Percentiles rank a stretch among this genome's conserved stretches.
Evolutionary conservation across 2,888 invertebrate genomes (phyloP).

Genomic region (Abscondita cerata): DNA sequence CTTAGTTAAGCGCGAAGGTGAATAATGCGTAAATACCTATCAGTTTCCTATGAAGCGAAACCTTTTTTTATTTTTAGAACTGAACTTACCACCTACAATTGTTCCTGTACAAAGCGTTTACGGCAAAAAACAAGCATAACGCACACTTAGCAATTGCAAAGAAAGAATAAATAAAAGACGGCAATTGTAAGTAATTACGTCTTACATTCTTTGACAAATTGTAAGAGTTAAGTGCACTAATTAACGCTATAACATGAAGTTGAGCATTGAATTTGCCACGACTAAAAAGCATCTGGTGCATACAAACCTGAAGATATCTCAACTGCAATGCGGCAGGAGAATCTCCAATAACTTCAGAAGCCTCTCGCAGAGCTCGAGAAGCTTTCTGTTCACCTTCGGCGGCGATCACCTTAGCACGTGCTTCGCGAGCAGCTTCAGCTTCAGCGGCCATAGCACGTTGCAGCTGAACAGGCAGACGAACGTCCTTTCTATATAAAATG

Average conservation of each 20-base stretch:
- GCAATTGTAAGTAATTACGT: too few relatives aligned
- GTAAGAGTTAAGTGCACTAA: too few relatives aligned
- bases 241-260: too few relatives aligned
- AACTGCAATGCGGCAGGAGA: conserved; percentile 94
- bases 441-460: conserved; percentile 97
- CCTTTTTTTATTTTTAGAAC: too few relatives aligned
- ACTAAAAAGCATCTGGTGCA: background rate
- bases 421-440: conserved; percentile 92
- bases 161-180: too few relatives aligned
- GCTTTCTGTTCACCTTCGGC: conserved; percentile 98
- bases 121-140: conserved; percentile 17
- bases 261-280: background rate
- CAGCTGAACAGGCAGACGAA: conserved; percentile 88
- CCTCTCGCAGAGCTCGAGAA: conserved; percentile 90
- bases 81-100: too few relatives aligned
- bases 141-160: conserved; percentile 20
- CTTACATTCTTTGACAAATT: too few relatives aligned
- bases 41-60: too few relatives aligned
- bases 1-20: too few relatives aligned
- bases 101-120: conserved; percentile 22
- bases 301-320: conserved; percentile 83
- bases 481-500: conserved; percentile 81
- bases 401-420: conserved; percentile 93
- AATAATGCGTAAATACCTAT: too few relatives aligned
- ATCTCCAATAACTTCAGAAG: conserved; percentile 93